Evolutionary conservation across 2,113 vertebrate genomes (phyloP).

Genomic region (Chunga burmeisteri): DNA sequence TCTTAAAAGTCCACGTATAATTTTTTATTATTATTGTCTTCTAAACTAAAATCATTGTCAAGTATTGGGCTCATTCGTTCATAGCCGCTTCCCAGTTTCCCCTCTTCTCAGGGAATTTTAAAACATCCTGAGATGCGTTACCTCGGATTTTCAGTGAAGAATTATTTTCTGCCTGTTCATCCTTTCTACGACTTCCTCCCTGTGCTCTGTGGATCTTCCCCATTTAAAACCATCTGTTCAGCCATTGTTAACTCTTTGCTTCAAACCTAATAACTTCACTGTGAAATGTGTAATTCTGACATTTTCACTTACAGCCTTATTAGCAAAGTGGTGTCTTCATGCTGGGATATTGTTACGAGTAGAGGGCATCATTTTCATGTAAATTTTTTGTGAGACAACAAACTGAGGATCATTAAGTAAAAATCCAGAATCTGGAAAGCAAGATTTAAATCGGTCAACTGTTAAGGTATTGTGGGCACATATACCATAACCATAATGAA

Average conservation of each 20-base stretch:
- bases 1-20: neutral
- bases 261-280: neutral
- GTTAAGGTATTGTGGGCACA: neutral
- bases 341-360: neutral
- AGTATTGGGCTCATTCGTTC: neutral
- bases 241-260: neutral
- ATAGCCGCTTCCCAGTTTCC: neutral
- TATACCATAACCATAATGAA: neutral
- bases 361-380: neutral
- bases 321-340: neutral
- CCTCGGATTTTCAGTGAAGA: neutral
- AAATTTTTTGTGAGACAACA: slow-evolving; percentile 11
- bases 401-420: slow-evolving; percentile 18
- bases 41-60: neutral
- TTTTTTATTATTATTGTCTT: neutral
- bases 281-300: neutral
- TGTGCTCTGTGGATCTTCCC: neutral
- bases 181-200: neutral
- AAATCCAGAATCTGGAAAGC: slow-evolving; percentile 34
- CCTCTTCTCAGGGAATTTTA: neutral
- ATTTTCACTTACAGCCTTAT: neutral
- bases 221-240: slow-evolving; percentile 38
- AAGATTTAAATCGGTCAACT: slow-evolving; percentile 18
- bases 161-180: slow-evolving; percentile 11
- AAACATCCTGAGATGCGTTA: neutral